Evolutionary conservation across 1,140 invertebrate genomes (phyloP), one percentile per base, ranked within the genome.

Genomic region (Pachyrhynchus sulphureomaculatus): DNA sequence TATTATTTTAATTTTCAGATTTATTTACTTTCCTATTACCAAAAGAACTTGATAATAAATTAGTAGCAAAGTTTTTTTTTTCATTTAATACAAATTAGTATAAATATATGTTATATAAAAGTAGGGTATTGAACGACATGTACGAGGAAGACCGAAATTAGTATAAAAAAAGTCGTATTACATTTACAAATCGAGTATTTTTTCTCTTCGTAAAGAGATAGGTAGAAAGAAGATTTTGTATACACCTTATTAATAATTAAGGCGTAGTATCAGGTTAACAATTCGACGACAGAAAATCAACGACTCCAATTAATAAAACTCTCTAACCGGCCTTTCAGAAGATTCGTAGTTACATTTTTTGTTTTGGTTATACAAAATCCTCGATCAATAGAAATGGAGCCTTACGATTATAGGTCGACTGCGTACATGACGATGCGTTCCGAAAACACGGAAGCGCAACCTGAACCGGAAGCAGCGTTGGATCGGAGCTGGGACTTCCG

Each of bases 81-180:
- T 44, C 17, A 44, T 20, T 44, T 20, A 44, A 44, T 44, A 23
- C 21, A 44, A 44, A 44, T 44, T 20, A 44, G 41, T 44, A 44
- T 18, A 44, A 44, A 44, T 44, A 44, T 44, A 44, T 44, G 41
- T 20, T 44, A 44, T 44, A 44, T 44, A 44, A 44, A 44, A 44
- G 41, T 44, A 44, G 41, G 41, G 12, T 44, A 20, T 20, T 44
- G 20, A 44, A 6, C 17, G 41, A 18, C 20, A 23, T 20, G 41
- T 20, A 44, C 20, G 20, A 18, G 20, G 20, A 23, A 1, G 41
- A 44, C n/a, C 13, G 3, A 44, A 23, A 44, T 8, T n/a, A 18
- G 20, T 44, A 18, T 13, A 39, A 6, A 39, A 39, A 39, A 39
- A 13, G 6, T n/a, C n/a, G n/a, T n/a, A n/a, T n/a, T n/a, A n/a